Percentiles rank a stretch among this genome's conserved stretches.
Evolutionary conservation across 2,113 vertebrate genomes (phyloP).

Genomic region (Mastomys natalensis): DNA sequence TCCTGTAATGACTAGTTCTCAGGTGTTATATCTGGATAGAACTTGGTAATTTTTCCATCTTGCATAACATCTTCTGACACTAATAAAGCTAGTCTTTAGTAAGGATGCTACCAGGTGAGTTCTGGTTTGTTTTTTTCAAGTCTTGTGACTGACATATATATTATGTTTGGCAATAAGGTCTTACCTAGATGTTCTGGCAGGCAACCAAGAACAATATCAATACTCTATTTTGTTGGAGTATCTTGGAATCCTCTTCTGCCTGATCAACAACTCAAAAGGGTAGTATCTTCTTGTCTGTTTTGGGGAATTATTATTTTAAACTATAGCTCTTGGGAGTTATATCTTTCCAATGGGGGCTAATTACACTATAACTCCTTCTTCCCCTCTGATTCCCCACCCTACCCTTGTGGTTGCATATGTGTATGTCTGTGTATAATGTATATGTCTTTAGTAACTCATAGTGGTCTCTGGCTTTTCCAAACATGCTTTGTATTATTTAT

Average conservation of each 20-base stretch:
- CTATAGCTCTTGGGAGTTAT: not conserved
- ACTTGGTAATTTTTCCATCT: not conserved
- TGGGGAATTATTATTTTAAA: not conserved
- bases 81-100: not conserved
- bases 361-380: not conserved
- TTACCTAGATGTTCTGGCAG: not conserved
- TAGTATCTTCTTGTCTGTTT: not conserved
- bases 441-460: not conserved
- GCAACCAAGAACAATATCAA: not conserved
- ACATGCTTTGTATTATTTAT: not conserved
- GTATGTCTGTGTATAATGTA: not conserved
- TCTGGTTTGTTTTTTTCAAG: not conserved
- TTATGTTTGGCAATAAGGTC: not conserved
- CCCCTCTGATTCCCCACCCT: not conserved
- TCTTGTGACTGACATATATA: not conserved
- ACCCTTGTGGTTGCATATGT: not conserved
- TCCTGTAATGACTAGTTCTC: not conserved
- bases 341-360: not conserved
- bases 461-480: not conserved
- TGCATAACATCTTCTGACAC: not conserved
- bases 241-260: not conserved
- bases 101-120: not conserved
- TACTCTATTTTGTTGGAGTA: not conserved
- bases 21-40: not conserved
- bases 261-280: not conserved